phyloP scores from a whole-genome alignment of 2,888 invertebrate species.

The Clistopyga incitator region DNA sequence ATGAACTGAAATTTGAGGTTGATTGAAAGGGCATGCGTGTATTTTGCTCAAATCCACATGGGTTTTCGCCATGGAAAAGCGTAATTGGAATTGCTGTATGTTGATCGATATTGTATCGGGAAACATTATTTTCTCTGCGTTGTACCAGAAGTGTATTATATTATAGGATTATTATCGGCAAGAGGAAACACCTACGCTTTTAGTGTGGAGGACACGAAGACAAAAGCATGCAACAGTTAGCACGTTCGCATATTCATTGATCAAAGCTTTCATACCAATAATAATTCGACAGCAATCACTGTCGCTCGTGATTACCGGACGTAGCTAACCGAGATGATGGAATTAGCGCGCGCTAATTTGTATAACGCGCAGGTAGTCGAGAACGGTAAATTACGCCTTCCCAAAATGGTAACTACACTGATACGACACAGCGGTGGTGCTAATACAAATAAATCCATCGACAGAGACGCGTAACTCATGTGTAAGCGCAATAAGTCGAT shows the following conservation, averaged over 20 bases:
- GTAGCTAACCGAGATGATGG: slow-evolving; percentile 23
- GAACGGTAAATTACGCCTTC: slow-evolving; percentile 42
- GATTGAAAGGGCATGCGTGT: no score
- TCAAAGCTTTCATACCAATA: neutral
- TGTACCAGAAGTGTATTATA: no score
- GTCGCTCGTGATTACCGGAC: slow-evolving; percentile 24
- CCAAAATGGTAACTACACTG: slow-evolving; percentile 22
- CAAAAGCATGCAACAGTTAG: neutral
- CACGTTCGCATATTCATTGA: slow-evolving; percentile 24
- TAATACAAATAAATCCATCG: neutral
- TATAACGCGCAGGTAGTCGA: slow-evolving; percentile 27
- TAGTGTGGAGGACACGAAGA: neutral
- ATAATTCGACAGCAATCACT: slow-evolving; percentile 18
- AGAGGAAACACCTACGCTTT: neutral
- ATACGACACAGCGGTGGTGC: neutral
- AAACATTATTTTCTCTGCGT: no score
- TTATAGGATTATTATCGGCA: no score
- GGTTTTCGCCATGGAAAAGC: no score
- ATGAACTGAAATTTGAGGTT: no score
- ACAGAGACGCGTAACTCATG: slow-evolving; percentile 43
- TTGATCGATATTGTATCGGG: no score
- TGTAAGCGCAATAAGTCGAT: slow-evolving; percentile 53
- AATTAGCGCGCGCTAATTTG: slow-evolving; percentile 47
- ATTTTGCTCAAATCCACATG: no score
- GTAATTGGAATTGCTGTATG: no score